Evolutionary conservation across 1,140 invertebrate species (phyloP), one percentile per base, ranked within the genome.

Genomic region (Meloidogyne chitwoodi): DNA sequence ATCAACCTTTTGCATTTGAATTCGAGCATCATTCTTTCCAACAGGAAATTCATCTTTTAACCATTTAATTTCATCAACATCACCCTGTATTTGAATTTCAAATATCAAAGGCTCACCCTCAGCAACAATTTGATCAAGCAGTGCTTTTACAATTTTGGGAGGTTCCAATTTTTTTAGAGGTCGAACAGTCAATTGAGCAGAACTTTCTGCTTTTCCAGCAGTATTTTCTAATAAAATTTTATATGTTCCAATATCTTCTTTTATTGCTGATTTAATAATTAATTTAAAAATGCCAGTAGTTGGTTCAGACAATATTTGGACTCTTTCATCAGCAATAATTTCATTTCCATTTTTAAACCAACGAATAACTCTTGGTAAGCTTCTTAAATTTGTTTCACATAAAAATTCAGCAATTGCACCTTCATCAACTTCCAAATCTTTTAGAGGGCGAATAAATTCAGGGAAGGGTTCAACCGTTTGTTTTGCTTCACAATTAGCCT

Each of bases 11-110:
- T 87, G 84, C 67, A 83, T 76, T 64, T 82, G 76, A 19, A 77
- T 80, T 5, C 80, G 48, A 6, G 61, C 56, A 16, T 79, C 56
- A 16, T 79, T 79, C 31, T 84, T 84, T 11, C 48, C 74, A 61
- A 82, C 70, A 22, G 77, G 77, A 26, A 84, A 79, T 24, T 87
- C 88, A 69, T 89, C 87, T 31, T 89, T 87, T 70, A 87, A 87
- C 89, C 89, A 90, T 76, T 87, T 88, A 26, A 89, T 87, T 66
- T 85, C 87, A 63, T 83, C 81, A 41, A 85, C 88, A 68, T 88
- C 88, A 27, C 84, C 85, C 67, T 82, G 72, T 61, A 87, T 71
- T 65, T 87, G 81, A 31, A 87, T 80, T 76, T 87, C 84, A 56
- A 86, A 86, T 16, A 82, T 75, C 5, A 86, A 38, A 16, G 71